phyloP scores from a whole-genome alignment of 2,113 vertebrate species.

The Archocentrus centrarchus region DNA sequence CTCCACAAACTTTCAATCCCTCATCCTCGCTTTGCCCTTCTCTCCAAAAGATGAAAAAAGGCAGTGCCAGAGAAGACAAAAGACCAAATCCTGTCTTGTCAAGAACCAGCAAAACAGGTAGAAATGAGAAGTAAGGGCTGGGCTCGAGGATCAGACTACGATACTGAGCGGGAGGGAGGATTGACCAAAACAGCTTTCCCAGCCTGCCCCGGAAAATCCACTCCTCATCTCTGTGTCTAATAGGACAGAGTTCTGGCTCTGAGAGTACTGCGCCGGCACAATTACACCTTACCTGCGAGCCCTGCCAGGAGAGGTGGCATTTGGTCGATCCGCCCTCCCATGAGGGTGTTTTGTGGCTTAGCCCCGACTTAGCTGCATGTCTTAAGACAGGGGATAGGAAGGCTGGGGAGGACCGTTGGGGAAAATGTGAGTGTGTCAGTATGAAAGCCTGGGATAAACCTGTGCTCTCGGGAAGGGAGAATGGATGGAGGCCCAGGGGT shows the following conservation, averaged over 20 bases:
- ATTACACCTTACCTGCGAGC: slow-evolving; percentile 79
- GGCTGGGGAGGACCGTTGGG: slow-evolving; percentile 60
- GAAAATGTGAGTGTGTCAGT: slow-evolving; percentile 50
- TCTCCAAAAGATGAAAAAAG: slow-evolving; percentile 66
- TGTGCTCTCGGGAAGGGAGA: slow-evolving; percentile 68
- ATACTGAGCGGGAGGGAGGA: slow-evolving; percentile 49
- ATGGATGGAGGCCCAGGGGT: slow-evolving; percentile 46
- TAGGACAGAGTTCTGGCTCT: slow-evolving; percentile 77
- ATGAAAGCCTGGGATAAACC: slow-evolving; percentile 76
- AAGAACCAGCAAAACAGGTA: slow-evolving; percentile 72
- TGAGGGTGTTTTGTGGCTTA: slow-evolving; percentile 76
- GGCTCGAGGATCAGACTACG: slow-evolving; percentile 61
- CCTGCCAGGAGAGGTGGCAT: slow-evolving; percentile 84
- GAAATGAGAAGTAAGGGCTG: slow-evolving; percentile 48
- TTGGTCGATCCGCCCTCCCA: slow-evolving; percentile 75
- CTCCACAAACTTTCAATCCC: slow-evolving; percentile 81
- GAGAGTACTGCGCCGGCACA: slow-evolving; percentile 71
- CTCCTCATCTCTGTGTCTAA: slow-evolving; percentile 83
- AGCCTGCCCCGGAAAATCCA: slow-evolving; percentile 68
- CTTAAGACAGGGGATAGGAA: slow-evolving; percentile 65
- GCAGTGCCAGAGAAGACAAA: slow-evolving; percentile 61
- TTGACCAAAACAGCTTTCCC: slow-evolving; percentile 78
- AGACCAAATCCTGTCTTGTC: slow-evolving; percentile 74
- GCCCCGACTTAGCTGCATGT: slow-evolving; percentile 77
- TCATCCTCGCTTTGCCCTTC: slow-evolving; percentile 75